phyloP scores from a whole-genome alignment of 2,797 vertebrate species.

The Falco rusticolus region DNA sequence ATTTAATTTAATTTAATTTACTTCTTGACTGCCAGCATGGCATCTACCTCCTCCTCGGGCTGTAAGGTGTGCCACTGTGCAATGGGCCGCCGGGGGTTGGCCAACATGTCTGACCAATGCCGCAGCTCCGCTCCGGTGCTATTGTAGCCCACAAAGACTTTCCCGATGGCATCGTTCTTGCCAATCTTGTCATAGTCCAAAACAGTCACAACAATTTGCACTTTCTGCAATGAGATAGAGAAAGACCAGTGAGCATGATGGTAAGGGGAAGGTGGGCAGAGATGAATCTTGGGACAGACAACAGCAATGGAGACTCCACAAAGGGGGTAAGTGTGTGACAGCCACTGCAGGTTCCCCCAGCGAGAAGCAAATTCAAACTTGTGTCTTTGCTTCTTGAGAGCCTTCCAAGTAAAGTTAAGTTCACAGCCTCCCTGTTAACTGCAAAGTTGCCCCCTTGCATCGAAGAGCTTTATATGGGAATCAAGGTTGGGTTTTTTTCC shows the following conservation, averaged over 20 bases:
- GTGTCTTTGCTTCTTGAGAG: neutral
- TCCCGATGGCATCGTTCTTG: constrained; percentile 99
- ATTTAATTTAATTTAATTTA: constrained; percentile 74
- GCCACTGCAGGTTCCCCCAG: neutral
- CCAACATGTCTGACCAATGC: constrained; percentile 99
- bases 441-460: neutral
- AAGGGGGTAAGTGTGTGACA: neutral
- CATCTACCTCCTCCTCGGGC: constrained; percentile 96
- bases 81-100: constrained; percentile 98
- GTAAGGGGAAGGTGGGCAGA: neutral
- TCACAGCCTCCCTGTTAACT: neutral
- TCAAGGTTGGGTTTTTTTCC: neutral
- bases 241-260: neutral
- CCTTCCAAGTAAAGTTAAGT: neutral
- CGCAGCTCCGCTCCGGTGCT: constrained; percentile 97
- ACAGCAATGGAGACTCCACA: neutral
- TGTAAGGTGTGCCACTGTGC: constrained; percentile 99
- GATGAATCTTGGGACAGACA: neutral
- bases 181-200: constrained; percentile 99
- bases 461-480: neutral
- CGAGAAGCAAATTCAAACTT: neutral
- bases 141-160: constrained; percentile 99
- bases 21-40: constrained; percentile 96
- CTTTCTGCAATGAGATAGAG: constrained; percentile 86
- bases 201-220: constrained; percentile 99